Evolutionary conservation across 2,113 vertebrate genomes (phyloP), one percentile per base, ranked within the genome.

Genomic region (Rhea pennata): DNA sequence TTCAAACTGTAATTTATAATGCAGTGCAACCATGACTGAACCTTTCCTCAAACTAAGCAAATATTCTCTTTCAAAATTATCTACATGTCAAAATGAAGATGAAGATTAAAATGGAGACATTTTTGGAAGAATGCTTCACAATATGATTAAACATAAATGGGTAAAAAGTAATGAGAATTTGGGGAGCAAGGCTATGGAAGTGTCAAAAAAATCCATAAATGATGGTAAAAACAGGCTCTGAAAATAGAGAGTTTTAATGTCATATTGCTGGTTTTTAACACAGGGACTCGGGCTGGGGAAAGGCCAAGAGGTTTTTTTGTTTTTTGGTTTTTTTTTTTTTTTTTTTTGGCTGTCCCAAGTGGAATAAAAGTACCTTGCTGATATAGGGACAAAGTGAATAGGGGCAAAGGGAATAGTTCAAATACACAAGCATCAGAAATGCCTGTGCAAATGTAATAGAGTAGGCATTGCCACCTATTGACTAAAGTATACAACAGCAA

Each of bases 281-380:
- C 0, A 0, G 0, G 4, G 2, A 36, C 36, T 36, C 36, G 36
- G n/a, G 7, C 15, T 3, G 20, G 9, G 2, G 16, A 11, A 3
- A 27, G 65, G 6, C 29, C 29, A 17, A 31, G 56, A 4, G 14
- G 12, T 31, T 31, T 5, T 58, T 58, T 56, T 16, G 14, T 9
- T 56, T 53, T 22, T 44, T 46, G 4, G 11, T 44, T 44, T 5
- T 44, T 44, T 44, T 44, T 20, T 50, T 16, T 6, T 6, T 16
- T 2, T 33, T 2, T 6, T 29, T 56, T 31, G 51, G 62, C 33
- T 33, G 8, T 62, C 48, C 8, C 26, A 77, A 36, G 2, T 71
- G 23, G 23, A 78, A 88, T 92, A 42, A 73, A 71, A 89, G 77
- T 67, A 39, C 58, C 75, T 80, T 75, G 6, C 7, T 48, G 12